Conservation (phyloP, 2,797 vertebrate genomes). For the Pangasius macronema region DNA sequence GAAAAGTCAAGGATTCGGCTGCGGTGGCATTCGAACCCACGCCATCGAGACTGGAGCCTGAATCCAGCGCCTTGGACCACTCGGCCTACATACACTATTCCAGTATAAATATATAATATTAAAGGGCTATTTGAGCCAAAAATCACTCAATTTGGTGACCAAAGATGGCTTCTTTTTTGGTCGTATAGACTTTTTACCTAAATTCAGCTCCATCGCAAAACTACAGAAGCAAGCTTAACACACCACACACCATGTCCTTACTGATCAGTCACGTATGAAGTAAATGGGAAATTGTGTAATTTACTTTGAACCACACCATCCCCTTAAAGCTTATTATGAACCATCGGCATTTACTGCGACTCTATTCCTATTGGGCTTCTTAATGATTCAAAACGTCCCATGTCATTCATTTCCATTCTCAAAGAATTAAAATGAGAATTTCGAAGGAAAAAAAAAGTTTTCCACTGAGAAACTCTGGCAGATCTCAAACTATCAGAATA, state of each 20-base stretch:
- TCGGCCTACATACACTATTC: too few relatives aligned
- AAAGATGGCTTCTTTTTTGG: background rate
- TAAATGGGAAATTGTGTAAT: background rate
- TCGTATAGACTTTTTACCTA: background rate
- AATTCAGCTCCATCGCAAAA: background rate
- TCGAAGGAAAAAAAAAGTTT: background rate
- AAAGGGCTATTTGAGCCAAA: background rate
- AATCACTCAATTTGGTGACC: background rate
- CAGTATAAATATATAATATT: background rate
- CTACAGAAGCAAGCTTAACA: background rate
- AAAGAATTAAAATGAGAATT: background rate
- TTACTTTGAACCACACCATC: background rate
- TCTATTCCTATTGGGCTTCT: background rate
- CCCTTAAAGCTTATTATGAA: background rate
- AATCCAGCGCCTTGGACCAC: too few relatives aligned
- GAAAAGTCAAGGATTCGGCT: background rate
- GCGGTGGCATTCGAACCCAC: too few relatives aligned
- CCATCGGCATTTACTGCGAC: background rate
- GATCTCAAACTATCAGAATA: background rate
- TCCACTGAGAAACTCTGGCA: background rate
- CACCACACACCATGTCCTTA: background rate
- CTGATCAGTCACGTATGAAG: background rate
- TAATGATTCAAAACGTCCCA: background rate
- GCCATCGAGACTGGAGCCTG: too few relatives aligned
- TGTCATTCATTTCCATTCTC: background rate